Base-by-base conservation (phyloP, 2,888 invertebrate species). In the Mesopsocus fuscifrons region DNA sequence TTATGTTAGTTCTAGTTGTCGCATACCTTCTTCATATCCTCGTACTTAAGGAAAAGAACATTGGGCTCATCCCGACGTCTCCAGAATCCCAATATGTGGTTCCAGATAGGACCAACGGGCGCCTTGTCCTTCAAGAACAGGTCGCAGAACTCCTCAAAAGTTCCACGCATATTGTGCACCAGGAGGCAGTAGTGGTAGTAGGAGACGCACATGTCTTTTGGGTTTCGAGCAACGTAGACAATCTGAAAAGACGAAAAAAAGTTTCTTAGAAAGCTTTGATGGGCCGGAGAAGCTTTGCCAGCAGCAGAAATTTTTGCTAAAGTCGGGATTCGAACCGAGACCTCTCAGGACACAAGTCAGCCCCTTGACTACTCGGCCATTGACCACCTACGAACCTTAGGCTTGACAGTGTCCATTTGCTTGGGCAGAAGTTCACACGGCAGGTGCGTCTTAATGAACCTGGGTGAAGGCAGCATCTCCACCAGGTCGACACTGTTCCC, bases 191-290 rank as follows among this genome's bases (percentile, higher is more conserved):
- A 84, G 59, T 85, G 77, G 58, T 79, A 91, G 55, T 78, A 88
- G 0, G 91, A 91, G 0, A 91, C 84, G 47, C 79, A 80, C 54
- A 82, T 74, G 57, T 92, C 92, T 59, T 89, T 89, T 0, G 91
- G 87, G 62, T 92, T 87, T 41, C 92, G 72, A 0, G 82, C 73
- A 1, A 84, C 77, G 59, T 91, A 92, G 47, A 92, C 74, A 16
- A 88, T 74, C 82, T 87, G 56, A 9, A 56, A 56, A 43, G 38
- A 15, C n/a, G n/a, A n/a, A n/a, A n/a, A n/a, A n/a, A n/a, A n/a
- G n/a, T n/a, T n/a, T n/a, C n/a, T n/a, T n/a, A n/a, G n/a, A n/a
- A n/a, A n/a, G n/a, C n/a, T n/a, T n/a, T n/a, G n/a, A n/a, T n/a
- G n/a, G n/a, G n/a, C n/a, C n/a, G n/a, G n/a, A n/a, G n/a, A n/a